Base-by-base conservation (phyloP, 2,888 invertebrate genomes). In the Drosophila multiciliata region DNA sequence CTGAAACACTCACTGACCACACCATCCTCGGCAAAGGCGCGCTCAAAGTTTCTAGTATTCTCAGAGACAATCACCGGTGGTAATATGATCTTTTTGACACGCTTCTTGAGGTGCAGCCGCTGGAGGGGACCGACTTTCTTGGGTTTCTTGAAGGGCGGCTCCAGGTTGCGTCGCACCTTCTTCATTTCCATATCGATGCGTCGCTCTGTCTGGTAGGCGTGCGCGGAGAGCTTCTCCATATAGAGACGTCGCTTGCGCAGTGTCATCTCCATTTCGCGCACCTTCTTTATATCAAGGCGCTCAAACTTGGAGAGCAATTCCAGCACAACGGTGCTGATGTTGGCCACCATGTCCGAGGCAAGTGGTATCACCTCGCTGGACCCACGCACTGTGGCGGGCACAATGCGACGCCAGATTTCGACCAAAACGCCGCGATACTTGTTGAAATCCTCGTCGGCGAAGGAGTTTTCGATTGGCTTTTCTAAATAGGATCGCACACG, bases 181-280 rank as follows among this genome's bases (percentile, higher is more conserved):
- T 89, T 83, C 90, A 93, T 91, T 67, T 92, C 92, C 33, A 73
- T 83, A 1, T 91, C 87, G 15, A 93, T 92, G 33, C 92, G 91
- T 1, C 89, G 82, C 50, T 92, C 93, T 0, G 91, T 66, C 6
- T 88, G 88, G 29, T 89, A 91, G 2, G 93, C 92, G 50, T 92
- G 88, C 1, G 77, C 66, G 0, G 93, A 92, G 12, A 88, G 73
- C 58, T 89, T 90, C 20, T 88, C 82, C 2, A 77, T 60, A 40
- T 91, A 90, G 2, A 75, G 80, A 0, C 90, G 82, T 0, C 72
- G 60, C 17, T 82, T 84, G 3, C 93, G 91, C n/a, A 92, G 55
- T 9, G 75, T 40, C 4, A 62, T 48, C 55, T 93, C 93, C 35
- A 89, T 59, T 11, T 70, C 65, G 0, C 73, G 71, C 3, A 81